Conservation (phyloP, 2,888 invertebrate species). For the Charanyca ferruginea region DNA sequence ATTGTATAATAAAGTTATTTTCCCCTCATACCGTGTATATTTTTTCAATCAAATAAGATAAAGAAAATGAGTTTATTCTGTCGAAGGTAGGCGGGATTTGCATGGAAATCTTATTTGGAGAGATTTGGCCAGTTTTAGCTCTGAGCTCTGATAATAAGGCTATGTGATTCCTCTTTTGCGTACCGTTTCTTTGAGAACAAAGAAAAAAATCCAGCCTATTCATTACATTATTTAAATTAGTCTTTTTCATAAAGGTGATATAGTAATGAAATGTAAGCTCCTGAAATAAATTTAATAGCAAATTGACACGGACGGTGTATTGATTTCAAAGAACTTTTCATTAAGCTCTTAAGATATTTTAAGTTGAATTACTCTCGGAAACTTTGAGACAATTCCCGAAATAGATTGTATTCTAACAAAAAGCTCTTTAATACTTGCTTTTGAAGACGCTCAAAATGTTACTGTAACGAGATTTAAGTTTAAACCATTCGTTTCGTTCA, state of each 20-base stretch:
- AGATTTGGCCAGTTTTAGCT: slow-evolving; percentile 10
- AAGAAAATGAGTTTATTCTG: slow-evolving; percentile 25
- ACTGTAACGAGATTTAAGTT: slow-evolving; percentile 12
- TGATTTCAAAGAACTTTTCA: slow-evolving; percentile 19
- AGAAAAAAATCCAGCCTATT: neutral
- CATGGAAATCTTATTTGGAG: slow-evolving; percentile 19
- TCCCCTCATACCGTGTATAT: slow-evolving; percentile 30
- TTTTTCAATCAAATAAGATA: slow-evolving; percentile 49
- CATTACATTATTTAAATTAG: neutral
- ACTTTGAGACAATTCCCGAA: slow-evolving; percentile 21
- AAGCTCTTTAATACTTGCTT: neutral
- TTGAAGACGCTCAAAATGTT: slow-evolving; percentile 1
- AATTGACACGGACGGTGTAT: slow-evolving; percentile 14
- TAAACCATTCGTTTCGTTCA: neutral
- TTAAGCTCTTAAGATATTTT: slow-evolving; percentile 9
- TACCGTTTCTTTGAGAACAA: neutral
- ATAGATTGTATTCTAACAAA: neutral
- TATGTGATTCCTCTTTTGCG: neutral
- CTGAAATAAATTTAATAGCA: slow-evolving; percentile 22
- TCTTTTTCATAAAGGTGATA: neutral
- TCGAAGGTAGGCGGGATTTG: slow-evolving; percentile 22
- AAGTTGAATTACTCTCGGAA: slow-evolving; percentile 12
- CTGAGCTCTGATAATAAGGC: neutral
- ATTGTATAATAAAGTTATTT: slow-evolving; percentile 46
- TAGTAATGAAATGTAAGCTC: neutral